Percentiles rank a stretch among this genome's conserved stretches.
Evolutionary conservation across 2,113 vertebrate species (phyloP).

Genomic region (Bos indicus): DNA sequence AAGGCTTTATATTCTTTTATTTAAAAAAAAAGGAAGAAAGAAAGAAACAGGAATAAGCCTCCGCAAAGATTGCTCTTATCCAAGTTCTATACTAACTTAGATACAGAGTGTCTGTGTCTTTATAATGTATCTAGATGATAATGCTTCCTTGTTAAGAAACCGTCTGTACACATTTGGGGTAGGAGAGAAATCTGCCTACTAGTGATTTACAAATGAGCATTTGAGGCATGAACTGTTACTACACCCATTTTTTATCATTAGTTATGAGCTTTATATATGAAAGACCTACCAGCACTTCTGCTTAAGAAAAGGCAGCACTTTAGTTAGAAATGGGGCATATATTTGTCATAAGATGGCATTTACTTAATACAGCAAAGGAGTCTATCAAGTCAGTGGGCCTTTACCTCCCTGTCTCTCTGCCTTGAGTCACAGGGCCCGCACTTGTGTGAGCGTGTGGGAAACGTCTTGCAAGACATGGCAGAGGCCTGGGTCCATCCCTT

Average conservation of each 20-base stretch:
- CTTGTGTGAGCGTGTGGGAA: neutral
- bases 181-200: neutral
- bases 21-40: neutral
- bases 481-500: neutral
- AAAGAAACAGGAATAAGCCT: neutral
- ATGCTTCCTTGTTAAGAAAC: neutral
- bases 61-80: neutral
- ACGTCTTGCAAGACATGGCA: neutral
- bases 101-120: neutral
- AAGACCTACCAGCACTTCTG: neutral
- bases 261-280: neutral
- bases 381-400: neutral
- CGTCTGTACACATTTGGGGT: neutral
- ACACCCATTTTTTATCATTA: neutral
- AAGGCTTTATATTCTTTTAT: neutral
- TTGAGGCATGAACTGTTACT: neutral
- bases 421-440: neutral
- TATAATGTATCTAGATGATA: neutral
- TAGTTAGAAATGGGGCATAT: neutral
- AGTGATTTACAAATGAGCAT: neutral
- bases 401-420: neutral
- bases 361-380: neutral
- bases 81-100: neutral
- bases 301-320: neutral
- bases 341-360: neutral